phyloP scores from a whole-genome alignment of 2,797 vertebrate genomes.

The Ibycter americanus region DNA sequence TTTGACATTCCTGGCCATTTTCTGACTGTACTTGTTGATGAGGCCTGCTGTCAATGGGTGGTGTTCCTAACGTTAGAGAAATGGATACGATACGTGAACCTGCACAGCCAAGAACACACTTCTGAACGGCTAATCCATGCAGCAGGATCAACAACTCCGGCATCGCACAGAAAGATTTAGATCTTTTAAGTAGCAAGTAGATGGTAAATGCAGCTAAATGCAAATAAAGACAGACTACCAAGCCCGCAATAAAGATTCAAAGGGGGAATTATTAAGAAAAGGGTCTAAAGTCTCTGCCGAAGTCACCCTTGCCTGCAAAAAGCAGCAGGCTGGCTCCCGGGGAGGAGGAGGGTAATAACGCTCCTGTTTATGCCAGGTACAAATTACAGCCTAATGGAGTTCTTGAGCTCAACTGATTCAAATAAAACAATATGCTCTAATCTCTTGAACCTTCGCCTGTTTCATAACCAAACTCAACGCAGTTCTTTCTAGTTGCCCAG shows the following conservation, averaged over 20 bases:
- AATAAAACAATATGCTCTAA: not conserved
- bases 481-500: not conserved
- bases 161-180: not conserved
- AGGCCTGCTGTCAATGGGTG: slow-evolving; percentile 52
- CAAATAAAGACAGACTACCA: not conserved
- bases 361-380: not conserved
- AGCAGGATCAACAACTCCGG: not conserved
- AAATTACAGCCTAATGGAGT: not conserved
- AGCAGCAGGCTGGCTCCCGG: not conserved
- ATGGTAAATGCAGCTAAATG: not conserved
- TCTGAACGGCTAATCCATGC: not conserved
- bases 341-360: not conserved
- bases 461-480: not conserved
- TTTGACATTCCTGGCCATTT: slow-evolving; percentile 71
- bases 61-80: not conserved
- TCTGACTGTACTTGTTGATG: slow-evolving; percentile 64
- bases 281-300: not conserved
- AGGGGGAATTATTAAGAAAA: not conserved
- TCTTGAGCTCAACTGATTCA: not conserved
- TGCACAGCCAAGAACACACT: not conserved
- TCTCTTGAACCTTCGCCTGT: not conserved
- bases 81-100: not conserved
- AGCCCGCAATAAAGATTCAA: not conserved
- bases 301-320: not conserved
- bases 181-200: not conserved